Evolutionary conservation across 2,888 invertebrate species (phyloP).

Genomic region (Camponotus fellah): DNA sequence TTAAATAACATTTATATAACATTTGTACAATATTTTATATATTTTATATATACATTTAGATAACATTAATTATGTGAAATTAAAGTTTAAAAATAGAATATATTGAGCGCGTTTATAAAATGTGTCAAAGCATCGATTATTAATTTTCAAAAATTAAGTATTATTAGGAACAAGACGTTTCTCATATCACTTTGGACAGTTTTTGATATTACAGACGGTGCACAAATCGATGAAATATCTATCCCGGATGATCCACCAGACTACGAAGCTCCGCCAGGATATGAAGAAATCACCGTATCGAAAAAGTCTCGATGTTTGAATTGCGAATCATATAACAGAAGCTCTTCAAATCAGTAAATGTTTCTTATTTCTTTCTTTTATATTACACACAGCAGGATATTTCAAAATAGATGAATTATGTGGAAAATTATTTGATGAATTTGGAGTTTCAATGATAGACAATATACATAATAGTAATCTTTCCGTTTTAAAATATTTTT

Average conservation of each 20-base stretch:
- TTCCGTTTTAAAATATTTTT: background rate
- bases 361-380: background rate
- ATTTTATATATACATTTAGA: conserved; percentile 2
- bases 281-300: conserved; percentile 89
- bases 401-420: background rate
- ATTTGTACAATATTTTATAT: no score
- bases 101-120: background rate
- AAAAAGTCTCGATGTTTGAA: conserved; percentile 72
- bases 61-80: background rate
- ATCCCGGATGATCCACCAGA: conserved; percentile 89
- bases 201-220: conserved; percentile 85
- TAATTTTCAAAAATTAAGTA: background rate
- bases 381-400: background rate
- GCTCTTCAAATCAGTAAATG: conserved; percentile 74
- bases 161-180: background rate
- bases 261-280: conserved; percentile 91
- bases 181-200: conserved; percentile 74
- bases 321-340: conserved; percentile 73
- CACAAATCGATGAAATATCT: conserved; percentile 86
- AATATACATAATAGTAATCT: background rate
- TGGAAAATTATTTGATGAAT: background rate
- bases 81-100: background rate
- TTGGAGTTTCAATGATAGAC: background rate
- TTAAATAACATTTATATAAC: background rate
- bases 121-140: background rate